phyloP scores from a whole-genome alignment of 2,113 vertebrate species.

The Myotis lucifugus region DNA sequence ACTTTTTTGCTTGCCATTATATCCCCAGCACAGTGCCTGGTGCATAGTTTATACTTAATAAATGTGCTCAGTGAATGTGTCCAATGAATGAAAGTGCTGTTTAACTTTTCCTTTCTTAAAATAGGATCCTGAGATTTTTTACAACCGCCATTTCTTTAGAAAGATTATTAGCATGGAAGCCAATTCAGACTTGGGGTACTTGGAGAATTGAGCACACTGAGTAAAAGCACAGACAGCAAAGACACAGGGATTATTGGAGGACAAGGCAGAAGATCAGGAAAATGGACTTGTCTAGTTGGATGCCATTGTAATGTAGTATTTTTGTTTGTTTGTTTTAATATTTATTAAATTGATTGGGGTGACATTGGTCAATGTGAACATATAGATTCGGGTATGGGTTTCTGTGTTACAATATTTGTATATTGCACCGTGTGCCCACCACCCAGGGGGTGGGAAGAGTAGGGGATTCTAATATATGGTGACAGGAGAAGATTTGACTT shows the following conservation, averaged over 20 bases:
- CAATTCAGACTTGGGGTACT: background rate
- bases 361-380: too few species aligned
- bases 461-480: too few species aligned
- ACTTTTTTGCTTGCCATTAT: background rate
- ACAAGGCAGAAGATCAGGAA: background rate
- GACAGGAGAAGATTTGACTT: too few species aligned
- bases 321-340: background rate
- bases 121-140: constrained; percentile 2
- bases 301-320: background rate
- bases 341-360: too few species aligned
- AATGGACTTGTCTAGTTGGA: background rate
- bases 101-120: constrained; percentile 16
- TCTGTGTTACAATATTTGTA: too few species aligned
- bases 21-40: background rate
- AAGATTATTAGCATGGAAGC: background rate
- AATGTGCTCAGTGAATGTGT: background rate
- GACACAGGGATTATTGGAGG: background rate
- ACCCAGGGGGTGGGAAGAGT: too few species aligned
- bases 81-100: background rate
- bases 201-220: background rate
- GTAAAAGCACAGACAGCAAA: background rate
- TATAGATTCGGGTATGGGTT: too few species aligned
- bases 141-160: background rate
- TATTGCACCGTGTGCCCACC: too few species aligned
- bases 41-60: background rate